Evolutionary conservation across 2,113 vertebrate genomes (phyloP).

Genomic region (Eidolon helvum): DNA sequence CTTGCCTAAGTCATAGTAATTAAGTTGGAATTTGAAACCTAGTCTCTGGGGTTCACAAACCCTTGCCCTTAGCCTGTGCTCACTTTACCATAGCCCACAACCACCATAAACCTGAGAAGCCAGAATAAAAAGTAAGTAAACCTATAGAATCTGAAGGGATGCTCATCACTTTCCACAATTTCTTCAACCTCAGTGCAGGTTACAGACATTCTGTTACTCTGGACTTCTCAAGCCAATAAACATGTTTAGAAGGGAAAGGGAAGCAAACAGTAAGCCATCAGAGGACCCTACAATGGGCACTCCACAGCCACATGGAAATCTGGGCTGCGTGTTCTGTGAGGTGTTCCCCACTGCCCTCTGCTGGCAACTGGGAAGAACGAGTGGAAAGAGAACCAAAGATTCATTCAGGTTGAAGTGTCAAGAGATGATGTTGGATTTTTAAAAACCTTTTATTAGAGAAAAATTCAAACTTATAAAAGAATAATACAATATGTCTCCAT

Average conservation of each 20-base stretch:
- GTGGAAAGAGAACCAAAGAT: neutral
- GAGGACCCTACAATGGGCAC: fast-evolving
- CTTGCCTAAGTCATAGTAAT: neutral
- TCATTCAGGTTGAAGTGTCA: neutral
- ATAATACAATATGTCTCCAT: neutral
- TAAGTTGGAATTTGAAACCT: neutral
- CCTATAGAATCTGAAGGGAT: neutral
- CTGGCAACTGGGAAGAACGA: neutral
- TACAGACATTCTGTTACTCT: neutral
- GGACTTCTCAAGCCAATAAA: neutral
- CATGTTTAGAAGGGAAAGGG: neutral
- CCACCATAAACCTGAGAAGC: neutral
- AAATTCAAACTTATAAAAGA: neutral
- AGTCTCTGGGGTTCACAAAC: neutral
- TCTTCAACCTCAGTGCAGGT: neutral
- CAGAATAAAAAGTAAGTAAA: neutral
- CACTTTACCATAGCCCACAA: neutral
- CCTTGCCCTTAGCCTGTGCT: neutral
- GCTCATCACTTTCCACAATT: neutral
- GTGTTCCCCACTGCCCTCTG: constrained; percentile 51
- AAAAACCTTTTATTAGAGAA: neutral
- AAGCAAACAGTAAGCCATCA: neutral
- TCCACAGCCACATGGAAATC: fast-evolving
- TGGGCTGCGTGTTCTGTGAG: neutral
- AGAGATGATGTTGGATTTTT: neutral